Base-by-base conservation (phyloP, 2,113 vertebrate species). In the Dromiciops gliroides region DNA sequence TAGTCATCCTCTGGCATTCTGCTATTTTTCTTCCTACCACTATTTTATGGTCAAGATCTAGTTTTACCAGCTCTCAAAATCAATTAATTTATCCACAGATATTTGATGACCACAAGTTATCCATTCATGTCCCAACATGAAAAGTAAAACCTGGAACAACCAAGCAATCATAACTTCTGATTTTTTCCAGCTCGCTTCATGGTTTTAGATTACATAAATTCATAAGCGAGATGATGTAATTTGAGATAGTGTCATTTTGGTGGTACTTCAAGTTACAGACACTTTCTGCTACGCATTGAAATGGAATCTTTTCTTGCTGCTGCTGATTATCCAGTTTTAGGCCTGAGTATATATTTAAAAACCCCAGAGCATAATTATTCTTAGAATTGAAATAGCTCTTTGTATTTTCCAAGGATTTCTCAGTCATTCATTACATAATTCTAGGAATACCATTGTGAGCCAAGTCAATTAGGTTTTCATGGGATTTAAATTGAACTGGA, bases 171-270 rank as follows among this genome's bases (percentile, higher is more conserved):
- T 3, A 67, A 49, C 89, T 94, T 94, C 88, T 92, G 50, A 89
- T 95, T 90, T 28, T 90, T 60, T 93, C n/a, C n/a, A 93, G 24
- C 83, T 94, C 92, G 22, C 44, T 83, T 97, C 91, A 94, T 92
- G 90, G 89, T 83, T 94, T 49, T 14, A 90, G 48, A 90, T 49
- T 25, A 50, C 47, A 50, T 90, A 90, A 90, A 90, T 90, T 44
- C 37, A 91, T 51, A 28, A 94, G 89, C 25, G 93, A 95, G 94
- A 89, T 91, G 48, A 75, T 89, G 48, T 88, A 94, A 92, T 90
- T 93, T 3, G n/a, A 83, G 67, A 83, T 44, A 44, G 19, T 83
- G n/a, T 19, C 8, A n/a, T 44, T 44, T 22, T 44, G n/a, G n/a
- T 44, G 67, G 11, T n/a, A 19, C 19, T 83, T 83, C 67, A 83